Evolutionary conservation across 2,113 vertebrate species (phyloP).

Genomic region (Gracilinanus agilis): DNA sequence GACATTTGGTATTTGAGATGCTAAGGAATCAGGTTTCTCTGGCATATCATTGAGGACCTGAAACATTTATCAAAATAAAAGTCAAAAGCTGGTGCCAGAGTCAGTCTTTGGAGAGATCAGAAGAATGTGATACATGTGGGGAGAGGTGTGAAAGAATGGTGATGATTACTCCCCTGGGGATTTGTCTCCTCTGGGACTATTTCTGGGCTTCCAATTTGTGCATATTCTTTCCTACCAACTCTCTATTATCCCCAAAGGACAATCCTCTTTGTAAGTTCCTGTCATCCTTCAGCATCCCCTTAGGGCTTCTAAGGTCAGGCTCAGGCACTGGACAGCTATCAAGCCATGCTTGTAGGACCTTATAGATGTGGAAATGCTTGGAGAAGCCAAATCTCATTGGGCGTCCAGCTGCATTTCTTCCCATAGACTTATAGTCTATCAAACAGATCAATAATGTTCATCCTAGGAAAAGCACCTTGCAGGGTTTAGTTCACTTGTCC

Average conservation of each 20-base stretch:
- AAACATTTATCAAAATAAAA: constrained; percentile 72
- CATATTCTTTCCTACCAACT: constrained; percentile 2
- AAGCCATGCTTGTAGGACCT: not conserved
- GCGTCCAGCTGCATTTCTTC: not conserved
- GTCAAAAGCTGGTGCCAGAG: constrained; percentile 10
- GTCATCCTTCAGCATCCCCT: constrained; percentile 53
- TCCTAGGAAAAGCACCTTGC: not conserved
- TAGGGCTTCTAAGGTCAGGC: constrained; percentile 17
- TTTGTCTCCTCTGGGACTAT: constrained; percentile 24
- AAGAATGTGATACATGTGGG: constrained; percentile 62
- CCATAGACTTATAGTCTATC: not conserved
- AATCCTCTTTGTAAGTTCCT: constrained; percentile 39
- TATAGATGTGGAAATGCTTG: constrained; percentile 28
- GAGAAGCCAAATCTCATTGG: not conserved
- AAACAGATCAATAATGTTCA: not conserved
- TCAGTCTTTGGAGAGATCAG: constrained; percentile 49
- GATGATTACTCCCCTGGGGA: constrained; percentile 38
- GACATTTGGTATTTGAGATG: constrained; percentile 61
- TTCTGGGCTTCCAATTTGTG: constrained; percentile 21
- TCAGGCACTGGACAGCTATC: not conserved
- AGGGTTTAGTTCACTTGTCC: not conserved
- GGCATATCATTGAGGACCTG: constrained; percentile 26
- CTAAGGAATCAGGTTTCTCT: constrained; percentile 68
- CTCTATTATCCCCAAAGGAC: constrained; percentile 55
- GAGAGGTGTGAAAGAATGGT: constrained; percentile 27